Evolutionary conservation across 2,797 vertebrate species (phyloP).

Genomic region (Siniperca undulata): DNA sequence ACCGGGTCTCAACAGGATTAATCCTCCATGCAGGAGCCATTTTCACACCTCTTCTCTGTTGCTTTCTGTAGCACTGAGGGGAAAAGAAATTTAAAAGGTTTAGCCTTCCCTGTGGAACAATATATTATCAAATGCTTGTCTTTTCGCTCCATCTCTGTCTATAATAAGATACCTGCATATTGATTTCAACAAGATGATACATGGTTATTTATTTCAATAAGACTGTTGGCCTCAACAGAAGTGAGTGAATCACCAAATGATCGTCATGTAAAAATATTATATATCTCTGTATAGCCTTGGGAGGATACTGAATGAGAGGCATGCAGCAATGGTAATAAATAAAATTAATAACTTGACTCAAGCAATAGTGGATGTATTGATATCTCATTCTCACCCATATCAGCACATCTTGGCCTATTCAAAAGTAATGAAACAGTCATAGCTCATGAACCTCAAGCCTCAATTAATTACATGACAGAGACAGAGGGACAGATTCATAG

Average conservation of each 20-base stretch:
- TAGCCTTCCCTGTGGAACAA: background rate
- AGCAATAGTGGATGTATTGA: slow-evolving; percentile 41
- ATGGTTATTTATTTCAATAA: background rate
- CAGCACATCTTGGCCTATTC: slow-evolving; percentile 50
- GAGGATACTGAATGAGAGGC: slow-evolving; percentile 15
- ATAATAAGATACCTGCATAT: background rate
- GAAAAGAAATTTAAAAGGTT: slow-evolving; percentile 1
- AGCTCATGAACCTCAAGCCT: slow-evolving; percentile 46
- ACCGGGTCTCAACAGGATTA: background rate
- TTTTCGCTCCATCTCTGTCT: background rate
- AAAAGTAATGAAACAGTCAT: slow-evolving; percentile 65
- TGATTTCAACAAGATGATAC: slow-evolving; percentile 8
- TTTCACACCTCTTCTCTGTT: slow-evolving; percentile 18
- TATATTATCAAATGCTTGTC: background rate
- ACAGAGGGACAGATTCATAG: slow-evolving; percentile 28
- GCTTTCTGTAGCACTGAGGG: slow-evolving; percentile 5
- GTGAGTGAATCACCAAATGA: slow-evolving; percentile 16
- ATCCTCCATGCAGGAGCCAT: background rate
- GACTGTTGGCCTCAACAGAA: background rate
- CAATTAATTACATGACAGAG: slow-evolving; percentile 52
- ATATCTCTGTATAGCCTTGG: background rate
- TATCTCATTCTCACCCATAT: slow-evolving; percentile 51
- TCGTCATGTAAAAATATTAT: slow-evolving; percentile 6
- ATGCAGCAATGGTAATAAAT: slow-evolving; percentile 21
- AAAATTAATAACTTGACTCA: slow-evolving; percentile 41